These are phyloP conservation scores for Meganola albula DNA, from an alignment of 2,888 invertebrate species.

Conservation along the genomic window DNA sequence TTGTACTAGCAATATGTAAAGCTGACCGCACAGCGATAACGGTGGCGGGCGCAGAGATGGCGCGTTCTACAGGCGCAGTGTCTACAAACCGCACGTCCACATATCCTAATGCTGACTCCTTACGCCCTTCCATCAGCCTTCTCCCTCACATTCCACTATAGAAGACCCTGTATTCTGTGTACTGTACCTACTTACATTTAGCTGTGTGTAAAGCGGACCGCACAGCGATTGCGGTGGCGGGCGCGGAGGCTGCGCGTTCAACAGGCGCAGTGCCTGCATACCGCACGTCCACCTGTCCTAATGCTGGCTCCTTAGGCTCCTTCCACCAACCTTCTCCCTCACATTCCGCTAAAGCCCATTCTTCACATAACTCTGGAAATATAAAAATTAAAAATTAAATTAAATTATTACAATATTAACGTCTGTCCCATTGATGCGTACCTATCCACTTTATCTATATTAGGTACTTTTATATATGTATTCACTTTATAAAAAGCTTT, in stretches of 20 bases:
- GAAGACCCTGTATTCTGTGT: too few species aligned
- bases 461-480: too few species aligned
- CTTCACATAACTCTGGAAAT: conserved; percentile 80
- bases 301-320: conserved; percentile 60
- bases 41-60: background rate
- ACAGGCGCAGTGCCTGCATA: conserved; percentile 88
- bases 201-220: conserved; percentile 84
- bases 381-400: too few species aligned
- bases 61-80: conserved; percentile 56
- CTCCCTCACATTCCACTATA: background rate
- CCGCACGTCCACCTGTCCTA: conserved; percentile 84
- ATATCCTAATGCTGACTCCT: conserved; percentile 76
- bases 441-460: too few species aligned
- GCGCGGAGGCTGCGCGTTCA: conserved; percentile 85
- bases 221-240: conserved; percentile 88
- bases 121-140: conserved; percentile 45
- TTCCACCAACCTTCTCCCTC: conserved; percentile 76
- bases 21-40: background rate
- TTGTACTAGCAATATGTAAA: too few species aligned
- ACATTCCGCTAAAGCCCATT: conserved; percentile 81
- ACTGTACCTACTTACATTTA: conserved; percentile 54
- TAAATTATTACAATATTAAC: too few species aligned
- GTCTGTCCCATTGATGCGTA: too few species aligned
- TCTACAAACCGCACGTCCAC: conserved; percentile 88
- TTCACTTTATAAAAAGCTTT: too few species aligned